Base-by-base conservation (phyloP, 2,888 invertebrate genomes). In the Lithophane socia region DNA sequence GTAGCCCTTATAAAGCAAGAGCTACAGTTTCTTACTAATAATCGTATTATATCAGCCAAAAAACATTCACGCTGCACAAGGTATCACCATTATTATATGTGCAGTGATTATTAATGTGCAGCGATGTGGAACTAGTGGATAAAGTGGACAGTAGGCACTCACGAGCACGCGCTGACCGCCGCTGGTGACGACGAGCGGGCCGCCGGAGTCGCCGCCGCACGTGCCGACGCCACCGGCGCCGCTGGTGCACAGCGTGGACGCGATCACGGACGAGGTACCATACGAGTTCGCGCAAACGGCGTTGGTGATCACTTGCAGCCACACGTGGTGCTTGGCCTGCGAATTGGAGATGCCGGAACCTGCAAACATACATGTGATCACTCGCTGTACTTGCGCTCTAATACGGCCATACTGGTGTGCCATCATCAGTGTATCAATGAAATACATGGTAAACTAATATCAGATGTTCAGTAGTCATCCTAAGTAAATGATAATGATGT, bases 191-290 rank as follows among this genome's bases (percentile, higher is more conserved):
- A 88, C 80, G 75, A 94, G 90, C 24, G 94, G 93, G 56, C 94
- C 92, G 71, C 94, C 94, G 70, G 94, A 94, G 92, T 94, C 95
- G 0, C 94, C 93, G 90, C 94, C 90, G 93, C 96, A 93, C 87
- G 95, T 92, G 88, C 94, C 90, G 29, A 82, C 82, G 49, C 93
- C 92, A 56, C 87, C 84, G n/a, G 90, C 83, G 71, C 92, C 92
- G 89, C 92, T 90, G 84, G 92, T 90, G 92, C 95, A 92, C 87
- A 95, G 81, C 42, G 93, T 94, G 69, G 92, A 91, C 8, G 75
- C 77, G 56, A 90, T 79, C 65, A 92, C 80, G 71, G 66, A 9
- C 61, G 71, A 3, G 64, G 65, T 10, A 24, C 94, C 94, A 88
- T 87, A 95, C 42, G 87, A 73, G 60, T 83, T 86, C 21, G 63